Base-by-base conservation (phyloP, 2,888 invertebrate genomes). In the Ecdyonurus torrentis region DNA sequence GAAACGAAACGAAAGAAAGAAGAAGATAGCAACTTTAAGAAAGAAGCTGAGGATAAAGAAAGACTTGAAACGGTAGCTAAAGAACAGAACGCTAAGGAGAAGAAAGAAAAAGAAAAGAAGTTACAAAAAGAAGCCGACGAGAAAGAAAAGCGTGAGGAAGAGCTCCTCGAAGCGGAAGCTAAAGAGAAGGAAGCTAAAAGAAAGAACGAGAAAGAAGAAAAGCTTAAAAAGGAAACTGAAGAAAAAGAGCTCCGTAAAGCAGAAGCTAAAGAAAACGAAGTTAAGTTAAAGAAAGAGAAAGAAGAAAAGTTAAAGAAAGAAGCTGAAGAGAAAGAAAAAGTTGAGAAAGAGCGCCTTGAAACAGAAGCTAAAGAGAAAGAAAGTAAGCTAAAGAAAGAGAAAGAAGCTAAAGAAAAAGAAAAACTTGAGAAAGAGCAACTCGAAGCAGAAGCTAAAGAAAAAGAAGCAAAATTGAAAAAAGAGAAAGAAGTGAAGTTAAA, bases 241-340 rank as follows among this genome's bases (percentile, higher is more conserved):
- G n/a, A n/a, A n/a, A n/a, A n/a, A n/a, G n/a, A n/a, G n/a, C n/a
- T n/a, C n/a, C n/a, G n/a, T n/a, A n/a, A n/a, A n/a, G n/a, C n/a
- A n/a, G n/a, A n/a, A n/a, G n/a, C n/a, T n/a, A n/a, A n/a, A n/a
- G n/a, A n/a, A n/a, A n/a, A n/a, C n/a, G n/a, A n/a, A 15, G 7
- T 15, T 10, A 63, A 67, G 58, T 55, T 24, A 18, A 60, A 63
- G 18, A 64, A 65, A 23, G 59, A 62, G 61, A 25, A 50, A 7
- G 60, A 66, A 62, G 58, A 61, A 58, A 65, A 65, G 18, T 66
- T 65, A 63, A 63, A 66, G 19, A 61, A 58, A 20, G 55, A 60
- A 23, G 23, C 23, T n/a, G 15, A 50, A 50, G 52, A 19, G 10
- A 10, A 63, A 25, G 55, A 23, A 24, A 37, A 20, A 50, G 7